phyloP scores from a whole-genome alignment of 2,888 invertebrate species.

The Scelioninae gen. 1 region DNA sequence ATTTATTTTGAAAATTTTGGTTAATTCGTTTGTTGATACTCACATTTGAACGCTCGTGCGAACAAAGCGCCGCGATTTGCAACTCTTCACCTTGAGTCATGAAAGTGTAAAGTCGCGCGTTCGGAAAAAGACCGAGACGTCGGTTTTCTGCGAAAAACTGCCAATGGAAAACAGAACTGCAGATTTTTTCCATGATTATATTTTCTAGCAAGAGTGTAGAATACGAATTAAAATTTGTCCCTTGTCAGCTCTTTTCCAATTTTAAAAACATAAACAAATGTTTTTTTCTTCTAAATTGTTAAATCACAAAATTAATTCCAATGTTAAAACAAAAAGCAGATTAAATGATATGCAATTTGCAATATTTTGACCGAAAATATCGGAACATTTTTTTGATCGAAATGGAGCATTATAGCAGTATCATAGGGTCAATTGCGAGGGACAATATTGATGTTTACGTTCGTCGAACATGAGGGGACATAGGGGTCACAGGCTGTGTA shows the following conservation, averaged over 20 bases:
- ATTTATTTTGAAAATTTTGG: conserved; percentile 10
- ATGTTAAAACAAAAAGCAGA: too few relatives aligned
- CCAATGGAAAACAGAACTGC: conserved; percentile 33
- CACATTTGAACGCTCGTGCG: conserved; percentile 20
- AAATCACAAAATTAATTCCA: too few relatives aligned
- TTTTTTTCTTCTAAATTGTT: too few relatives aligned
- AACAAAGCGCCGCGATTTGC: conserved; percentile 49
- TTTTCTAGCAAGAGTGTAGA: neutral
- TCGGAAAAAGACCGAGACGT: conserved; percentile 51
- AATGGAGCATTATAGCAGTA: too few relatives aligned
- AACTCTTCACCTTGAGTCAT: conserved; percentile 60
- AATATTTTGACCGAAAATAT: conserved; percentile 4
- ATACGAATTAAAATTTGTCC: conserved; percentile 2
- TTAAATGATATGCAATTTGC: neutral
- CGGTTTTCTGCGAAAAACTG: conserved; percentile 50
- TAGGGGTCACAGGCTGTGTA: conserved; percentile 14
- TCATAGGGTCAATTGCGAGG: conserved; percentile 20
- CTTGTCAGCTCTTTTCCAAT: neutral
- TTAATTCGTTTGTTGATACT: conserved; percentile 14
- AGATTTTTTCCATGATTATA: conserved; percentile 4
- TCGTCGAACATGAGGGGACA: conserved; percentile 38
- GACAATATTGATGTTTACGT: conserved; percentile 48
- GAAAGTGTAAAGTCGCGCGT: conserved; percentile 62
- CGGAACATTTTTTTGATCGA: neutral
- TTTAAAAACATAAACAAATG: too few relatives aligned